A percentile compares a stretch with the other conserved stretches of the same genome.
These are phyloP conservation scores for Epinephelus moara DNA, from an alignment of 2,113 vertebrate genomes.

Conservation along the genomic window DNA sequence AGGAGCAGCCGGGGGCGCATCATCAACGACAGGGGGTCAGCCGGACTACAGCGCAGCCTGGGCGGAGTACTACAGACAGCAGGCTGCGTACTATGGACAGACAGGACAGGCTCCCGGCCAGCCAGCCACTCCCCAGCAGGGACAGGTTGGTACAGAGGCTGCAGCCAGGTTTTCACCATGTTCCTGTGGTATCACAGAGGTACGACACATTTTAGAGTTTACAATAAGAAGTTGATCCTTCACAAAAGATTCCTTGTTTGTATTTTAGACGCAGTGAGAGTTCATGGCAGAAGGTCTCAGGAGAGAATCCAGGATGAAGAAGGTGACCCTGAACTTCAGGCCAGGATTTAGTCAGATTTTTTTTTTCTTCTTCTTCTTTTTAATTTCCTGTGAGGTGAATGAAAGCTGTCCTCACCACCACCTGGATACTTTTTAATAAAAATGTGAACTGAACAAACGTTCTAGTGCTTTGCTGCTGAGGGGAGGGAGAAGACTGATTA, in stretches of 20 bases:
- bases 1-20: conserved; percentile 74
- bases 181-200: not conserved
- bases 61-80: conserved; percentile 92
- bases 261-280: conserved; percentile 68
- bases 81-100: conserved; percentile 89
- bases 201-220: not conserved
- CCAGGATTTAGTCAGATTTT: conserved; percentile 30
- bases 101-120: conserved; percentile 83
- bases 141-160: conserved; percentile 75
- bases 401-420: conserved; percentile 1
- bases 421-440: conserved; percentile 58
- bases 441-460: conserved; percentile 60
- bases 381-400: conserved; percentile 28
- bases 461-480: conserved; percentile 44
- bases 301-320: conserved; percentile 15
- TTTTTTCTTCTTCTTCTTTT: not conserved
- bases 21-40: conserved; percentile 83
- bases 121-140: conserved; percentile 86
- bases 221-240: not conserved
- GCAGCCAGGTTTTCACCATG: not conserved
- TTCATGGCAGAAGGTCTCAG: not conserved
- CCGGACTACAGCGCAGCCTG: conserved; percentile 90
- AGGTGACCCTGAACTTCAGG: conserved; percentile 21
- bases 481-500: conserved; percentile 49
- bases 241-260: not conserved